Evolutionary conservation across 1,140 invertebrate genomes (phyloP).

Genomic region (Neodiprion lecontei): DNA sequence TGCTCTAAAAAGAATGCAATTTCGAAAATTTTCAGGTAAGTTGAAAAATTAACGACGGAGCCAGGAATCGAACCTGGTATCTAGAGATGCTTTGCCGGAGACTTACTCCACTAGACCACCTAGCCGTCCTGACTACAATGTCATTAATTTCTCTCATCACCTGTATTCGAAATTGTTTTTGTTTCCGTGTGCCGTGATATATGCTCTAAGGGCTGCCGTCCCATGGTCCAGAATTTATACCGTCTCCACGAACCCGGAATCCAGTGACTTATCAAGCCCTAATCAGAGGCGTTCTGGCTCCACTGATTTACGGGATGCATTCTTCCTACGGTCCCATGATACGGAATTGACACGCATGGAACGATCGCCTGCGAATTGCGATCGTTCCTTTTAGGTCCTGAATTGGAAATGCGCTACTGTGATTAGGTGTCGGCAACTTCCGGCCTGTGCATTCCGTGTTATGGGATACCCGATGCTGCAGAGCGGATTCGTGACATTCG

Average conservation of each 20-base stretch:
- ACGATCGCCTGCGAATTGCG: not conserved
- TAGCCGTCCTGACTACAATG: too few species aligned
- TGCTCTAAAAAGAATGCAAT: too few species aligned
- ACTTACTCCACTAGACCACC: too few species aligned
- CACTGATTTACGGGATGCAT: not conserved
- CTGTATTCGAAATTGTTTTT: too few species aligned
- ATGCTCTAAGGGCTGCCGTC: not conserved
- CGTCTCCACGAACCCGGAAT: not conserved
- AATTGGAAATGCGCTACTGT: not conserved
- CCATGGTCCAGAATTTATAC: not conserved
- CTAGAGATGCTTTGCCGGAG: too few species aligned
- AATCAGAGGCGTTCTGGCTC: not conserved
- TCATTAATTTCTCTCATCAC: too few species aligned
- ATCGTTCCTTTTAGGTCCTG: not conserved
- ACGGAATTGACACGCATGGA: not conserved
- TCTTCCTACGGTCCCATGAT: not conserved
- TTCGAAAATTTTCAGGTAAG: too few species aligned
- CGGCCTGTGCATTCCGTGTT: not conserved
- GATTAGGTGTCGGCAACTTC: not conserved
- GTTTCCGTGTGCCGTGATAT: too few species aligned
- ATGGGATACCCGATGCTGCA: not conserved
- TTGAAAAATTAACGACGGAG: too few species aligned
- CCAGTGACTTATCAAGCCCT: not conserved
- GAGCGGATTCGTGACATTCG: not conserved
- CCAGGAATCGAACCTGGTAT: too few species aligned